A percentile compares a stretch with the other conserved stretches of the same genome.
Evolutionary conservation across 92 coral and sea anemone genomes (phyloP).

Genomic region (Blastomussa wellsi): DNA sequence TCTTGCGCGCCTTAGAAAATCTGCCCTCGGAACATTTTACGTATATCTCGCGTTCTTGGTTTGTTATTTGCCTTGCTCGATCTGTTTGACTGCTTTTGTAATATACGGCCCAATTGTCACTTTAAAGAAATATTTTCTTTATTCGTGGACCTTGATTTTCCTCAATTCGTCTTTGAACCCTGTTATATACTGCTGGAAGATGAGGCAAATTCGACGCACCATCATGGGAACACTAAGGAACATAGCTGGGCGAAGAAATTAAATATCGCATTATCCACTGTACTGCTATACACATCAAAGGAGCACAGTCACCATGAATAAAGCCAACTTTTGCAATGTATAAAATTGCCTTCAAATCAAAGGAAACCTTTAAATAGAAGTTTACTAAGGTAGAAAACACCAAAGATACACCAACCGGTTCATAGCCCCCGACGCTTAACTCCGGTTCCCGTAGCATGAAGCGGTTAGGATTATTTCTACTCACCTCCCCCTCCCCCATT

Average conservation of each 20-base stretch:
- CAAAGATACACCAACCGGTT: no score
- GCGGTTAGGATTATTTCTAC: no score
- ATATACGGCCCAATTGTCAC: background rate
- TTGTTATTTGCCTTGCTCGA: background rate
- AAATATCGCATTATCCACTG: background rate
- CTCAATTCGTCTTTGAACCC: constrained; percentile 10
- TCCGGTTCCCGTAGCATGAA: no score
- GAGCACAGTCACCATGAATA: no score
- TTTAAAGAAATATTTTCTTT: background rate
- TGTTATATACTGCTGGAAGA: constrained; percentile 1
- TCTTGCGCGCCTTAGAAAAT: background rate
- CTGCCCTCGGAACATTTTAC: background rate
- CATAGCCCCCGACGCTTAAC: no score
- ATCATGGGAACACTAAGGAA: background rate
- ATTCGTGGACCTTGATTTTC: background rate
- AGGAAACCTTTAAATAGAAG: no score
- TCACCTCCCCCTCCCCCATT: no score
- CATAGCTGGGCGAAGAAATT: background rate
- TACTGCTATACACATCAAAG: no score
- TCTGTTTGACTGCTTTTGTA: background rate
- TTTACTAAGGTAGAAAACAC: no score
- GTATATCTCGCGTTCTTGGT: background rate
- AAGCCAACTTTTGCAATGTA: no score
- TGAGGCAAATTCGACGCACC: background rate
- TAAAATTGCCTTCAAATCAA: no score